Percentiles rank a stretch among this genome's conserved stretches.
Conservation (phyloP, 2,113 vertebrate genomes). For the Dromaius novaehollandiae region DNA sequence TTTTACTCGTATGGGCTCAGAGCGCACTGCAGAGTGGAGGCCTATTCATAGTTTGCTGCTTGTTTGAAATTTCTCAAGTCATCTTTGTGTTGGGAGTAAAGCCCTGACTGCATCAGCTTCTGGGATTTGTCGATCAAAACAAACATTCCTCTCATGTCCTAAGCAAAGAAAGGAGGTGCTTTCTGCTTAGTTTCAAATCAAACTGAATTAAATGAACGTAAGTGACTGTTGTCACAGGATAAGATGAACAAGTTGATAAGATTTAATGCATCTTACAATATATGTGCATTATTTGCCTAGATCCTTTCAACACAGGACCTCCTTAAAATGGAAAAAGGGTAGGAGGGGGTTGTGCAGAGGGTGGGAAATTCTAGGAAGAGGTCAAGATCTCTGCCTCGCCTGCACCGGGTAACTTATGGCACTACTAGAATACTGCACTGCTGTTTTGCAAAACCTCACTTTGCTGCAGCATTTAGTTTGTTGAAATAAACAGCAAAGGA, state of each 20-base stretch:
- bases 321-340: constrained; percentile 25
- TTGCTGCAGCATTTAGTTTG: not conserved
- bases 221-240: constrained; percentile 39
- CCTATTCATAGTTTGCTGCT: not conserved
- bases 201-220: not conserved
- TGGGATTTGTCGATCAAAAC: constrained; percentile 51
- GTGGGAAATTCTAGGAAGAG: constrained; percentile 20
- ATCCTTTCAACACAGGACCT: not conserved
- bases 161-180: not conserved
- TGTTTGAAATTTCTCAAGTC: constrained; percentile 43
- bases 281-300: not conserved
- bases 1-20: not conserved
- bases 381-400: not conserved
- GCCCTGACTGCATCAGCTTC: not conserved
- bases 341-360: not conserved
- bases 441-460: not conserved
- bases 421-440: not conserved
- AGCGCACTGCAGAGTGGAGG: not conserved
- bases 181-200: constrained; percentile 54
- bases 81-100: not conserved
- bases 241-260: constrained; percentile 62
- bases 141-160: not conserved
- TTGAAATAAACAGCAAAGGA: not conserved
- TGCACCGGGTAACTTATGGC: not conserved
- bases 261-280: constrained; percentile 47